A percentile compares a stretch with the other conserved stretches of the same genome.
phyloP scores from a whole-genome alignment of 2,888 invertebrate genomes.

The Phaonia tiefii region DNA sequence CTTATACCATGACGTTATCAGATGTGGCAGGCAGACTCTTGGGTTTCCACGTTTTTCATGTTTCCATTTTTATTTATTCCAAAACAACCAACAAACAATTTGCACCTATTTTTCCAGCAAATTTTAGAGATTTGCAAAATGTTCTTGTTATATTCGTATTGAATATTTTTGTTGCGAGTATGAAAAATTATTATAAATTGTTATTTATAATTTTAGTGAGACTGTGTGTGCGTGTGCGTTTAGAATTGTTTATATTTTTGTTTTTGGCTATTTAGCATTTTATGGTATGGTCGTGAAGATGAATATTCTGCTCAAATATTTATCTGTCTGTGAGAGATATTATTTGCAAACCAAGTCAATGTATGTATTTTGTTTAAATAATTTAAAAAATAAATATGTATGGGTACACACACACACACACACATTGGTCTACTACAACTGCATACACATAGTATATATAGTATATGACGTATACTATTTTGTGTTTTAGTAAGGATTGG shows the following conservation, averaged over 20 bases:
- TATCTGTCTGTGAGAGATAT: not conserved
- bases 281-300: slow-evolving; percentile 52
- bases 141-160: not conserved
- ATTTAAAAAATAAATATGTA: too few relatives aligned
- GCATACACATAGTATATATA: too few relatives aligned
- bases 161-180: not conserved
- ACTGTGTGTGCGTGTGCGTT: too few relatives aligned
- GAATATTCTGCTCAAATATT: slow-evolving; percentile 18
- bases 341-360: not conserved
- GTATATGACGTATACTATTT: slow-evolving; percentile 18
- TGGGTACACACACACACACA: too few relatives aligned
- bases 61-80: not conserved
- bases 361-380: slow-evolving; percentile 6
- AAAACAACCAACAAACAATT: not conserved
- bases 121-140: slow-evolving; percentile 1
- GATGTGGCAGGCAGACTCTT: too few relatives aligned
- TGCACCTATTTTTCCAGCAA: slow-evolving; percentile 3
- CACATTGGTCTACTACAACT: too few relatives aligned
- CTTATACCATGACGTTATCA: too few relatives aligned
- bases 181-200: slow-evolving; percentile 16
- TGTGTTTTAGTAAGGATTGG: too few relatives aligned
- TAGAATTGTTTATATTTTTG: slow-evolving; percentile 50
- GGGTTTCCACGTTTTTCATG: too few relatives aligned
- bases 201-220: slow-evolving; percentile 30
- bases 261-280: slow-evolving; percentile 56